Conservation (phyloP, 2,113 vertebrate species). For the Pomatostomus ruficeps region DNA sequence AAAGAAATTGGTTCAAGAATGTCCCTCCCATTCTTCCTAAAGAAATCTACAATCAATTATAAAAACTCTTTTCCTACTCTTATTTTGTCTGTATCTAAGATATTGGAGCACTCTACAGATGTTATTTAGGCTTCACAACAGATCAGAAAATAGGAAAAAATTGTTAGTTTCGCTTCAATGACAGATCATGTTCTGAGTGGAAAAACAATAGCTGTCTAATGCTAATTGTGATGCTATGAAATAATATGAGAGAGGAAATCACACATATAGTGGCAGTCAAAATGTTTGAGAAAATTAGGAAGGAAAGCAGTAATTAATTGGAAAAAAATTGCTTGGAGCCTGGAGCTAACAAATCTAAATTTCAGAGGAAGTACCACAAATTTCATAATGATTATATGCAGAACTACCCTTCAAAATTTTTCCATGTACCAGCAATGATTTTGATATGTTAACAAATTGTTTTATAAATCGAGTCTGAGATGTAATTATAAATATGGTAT, state of each 20-base stretch:
- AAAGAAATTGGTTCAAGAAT: not conserved
- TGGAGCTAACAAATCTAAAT: not conserved
- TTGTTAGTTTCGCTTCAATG: not conserved
- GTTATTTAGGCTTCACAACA: not conserved
- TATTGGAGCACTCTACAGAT: not conserved
- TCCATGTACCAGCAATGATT: not conserved
- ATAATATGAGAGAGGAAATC: not conserved
- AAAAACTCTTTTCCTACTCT: not conserved
- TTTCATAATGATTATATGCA: not conserved
- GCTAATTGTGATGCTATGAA: not conserved
- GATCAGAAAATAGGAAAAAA: not conserved
- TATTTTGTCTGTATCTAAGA: not conserved
- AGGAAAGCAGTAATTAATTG: not conserved
- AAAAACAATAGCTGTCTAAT: not conserved
- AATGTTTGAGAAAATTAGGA: not conserved
- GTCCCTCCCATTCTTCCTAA: not conserved
- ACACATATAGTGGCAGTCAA: not conserved
- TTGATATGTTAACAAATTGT: not conserved
- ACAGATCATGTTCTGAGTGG: not conserved
- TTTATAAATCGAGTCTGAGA: not conserved
- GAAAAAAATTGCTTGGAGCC: not conserved
- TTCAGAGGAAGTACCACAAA: not conserved
- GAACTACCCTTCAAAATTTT: not conserved
- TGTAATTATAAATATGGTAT: constrained; percentile 15
- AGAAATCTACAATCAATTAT: not conserved